Evolutionary conservation across 2,888 invertebrate species (phyloP).

Genomic region (Thereva unica): DNA sequence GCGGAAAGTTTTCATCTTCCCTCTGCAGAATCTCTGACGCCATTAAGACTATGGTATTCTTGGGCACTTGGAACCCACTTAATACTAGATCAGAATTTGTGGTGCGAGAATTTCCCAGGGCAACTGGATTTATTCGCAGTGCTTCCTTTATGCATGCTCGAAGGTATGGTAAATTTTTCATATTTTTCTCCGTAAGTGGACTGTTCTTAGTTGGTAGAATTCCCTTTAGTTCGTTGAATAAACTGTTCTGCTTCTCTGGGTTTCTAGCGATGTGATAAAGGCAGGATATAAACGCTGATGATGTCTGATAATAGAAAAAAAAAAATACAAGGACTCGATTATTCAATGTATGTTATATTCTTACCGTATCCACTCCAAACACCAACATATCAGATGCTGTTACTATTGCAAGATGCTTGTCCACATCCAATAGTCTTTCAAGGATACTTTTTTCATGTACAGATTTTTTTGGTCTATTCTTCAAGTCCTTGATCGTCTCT

Average conservation of each 20-base stretch:
- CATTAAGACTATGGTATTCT: constrained; percentile 69
- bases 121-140: constrained; percentile 64
- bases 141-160: constrained; percentile 74
- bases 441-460: constrained; percentile 58
- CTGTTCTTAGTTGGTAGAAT: constrained; percentile 54
- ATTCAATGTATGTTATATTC: background rate
- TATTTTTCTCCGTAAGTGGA: constrained; percentile 54
- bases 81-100: constrained; percentile 63
- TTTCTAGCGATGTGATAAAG: constrained; percentile 66
- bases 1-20: constrained; percentile 65
- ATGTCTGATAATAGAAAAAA: constrained; percentile 54
- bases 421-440: constrained; percentile 59
- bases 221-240: constrained; percentile 62
- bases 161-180: constrained; percentile 63
- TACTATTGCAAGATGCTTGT: constrained; percentile 44
- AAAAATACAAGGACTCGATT: background rate
- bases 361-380: constrained; percentile 48
- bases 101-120: constrained; percentile 62
- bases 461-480: constrained; percentile 36
- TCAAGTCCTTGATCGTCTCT: constrained; percentile 50
- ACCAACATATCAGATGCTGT: constrained; percentile 47
- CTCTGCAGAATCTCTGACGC: constrained; percentile 65
- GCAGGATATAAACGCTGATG: constrained; percentile 58
- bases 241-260: constrained; percentile 64
- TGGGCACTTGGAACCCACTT: constrained; percentile 61